These are phyloP conservation scores for Seira ritae DNA, from an alignment of 2,888 invertebrate species.

Conservation along the genomic window DNA sequence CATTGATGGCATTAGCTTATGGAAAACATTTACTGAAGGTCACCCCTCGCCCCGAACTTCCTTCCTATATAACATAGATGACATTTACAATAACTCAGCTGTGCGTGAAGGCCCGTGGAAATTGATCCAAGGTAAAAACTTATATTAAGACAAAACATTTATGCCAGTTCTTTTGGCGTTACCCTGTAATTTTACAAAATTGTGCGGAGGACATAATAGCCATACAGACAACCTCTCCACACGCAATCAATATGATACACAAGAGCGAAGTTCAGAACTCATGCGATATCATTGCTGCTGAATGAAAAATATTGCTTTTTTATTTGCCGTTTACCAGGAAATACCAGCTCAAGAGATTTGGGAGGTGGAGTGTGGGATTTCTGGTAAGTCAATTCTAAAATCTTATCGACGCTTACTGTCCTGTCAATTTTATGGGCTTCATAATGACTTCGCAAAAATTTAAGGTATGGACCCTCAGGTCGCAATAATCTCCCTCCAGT, in stretches of 20 bases:
- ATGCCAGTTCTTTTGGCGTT: slow-evolving; percentile 17
- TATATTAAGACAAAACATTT: background rate
- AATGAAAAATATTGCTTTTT: background rate
- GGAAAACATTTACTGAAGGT: slow-evolving; percentile 66
- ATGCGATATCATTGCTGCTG: too few species aligned
- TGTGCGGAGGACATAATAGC: background rate
- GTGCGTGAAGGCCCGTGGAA: slow-evolving; percentile 71
- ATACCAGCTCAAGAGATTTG: slow-evolving; percentile 65
- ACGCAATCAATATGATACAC: too few species aligned
- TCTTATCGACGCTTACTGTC: too few species aligned
- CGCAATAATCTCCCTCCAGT: slow-evolving; percentile 75
- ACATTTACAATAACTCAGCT: slow-evolving; percentile 71
- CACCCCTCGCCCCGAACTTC: slow-evolving; percentile 55
- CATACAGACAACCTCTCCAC: background rate
- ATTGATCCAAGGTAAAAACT: slow-evolving; percentile 69
- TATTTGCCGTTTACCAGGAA: slow-evolving; percentile 60
- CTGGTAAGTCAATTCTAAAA: slow-evolving; percentile 75
- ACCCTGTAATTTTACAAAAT: slow-evolving; percentile 13
- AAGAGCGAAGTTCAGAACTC: too few species aligned
- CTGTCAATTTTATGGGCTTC: too few species aligned
- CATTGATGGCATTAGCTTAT: slow-evolving; percentile 70
- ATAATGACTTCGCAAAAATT: background rate
- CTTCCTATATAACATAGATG: slow-evolving; percentile 72
- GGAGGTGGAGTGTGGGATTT: slow-evolving; percentile 68
- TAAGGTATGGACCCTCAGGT: slow-evolving; percentile 84